Base-by-base conservation (phyloP, 2,797 vertebrate genomes). In the Sparidentex hasta region DNA sequence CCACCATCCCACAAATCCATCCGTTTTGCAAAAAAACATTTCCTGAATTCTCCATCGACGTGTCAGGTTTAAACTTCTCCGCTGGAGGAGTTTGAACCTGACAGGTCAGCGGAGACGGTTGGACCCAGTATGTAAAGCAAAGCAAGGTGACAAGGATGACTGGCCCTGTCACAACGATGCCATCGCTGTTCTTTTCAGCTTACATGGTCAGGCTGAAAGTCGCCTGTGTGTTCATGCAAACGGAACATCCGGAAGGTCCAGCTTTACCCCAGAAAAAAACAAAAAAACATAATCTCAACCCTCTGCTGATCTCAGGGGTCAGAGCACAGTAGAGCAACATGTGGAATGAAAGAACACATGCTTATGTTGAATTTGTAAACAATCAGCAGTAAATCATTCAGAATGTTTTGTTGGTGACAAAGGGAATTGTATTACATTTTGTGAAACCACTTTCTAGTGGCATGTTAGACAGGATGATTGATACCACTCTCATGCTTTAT, bases 141-240 rank as follows among this genome's bases (percentile, higher is more conserved):
- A 88, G 65, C 65, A 61, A 84, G 66, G 72, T 65, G 83, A 87
- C 80, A 54, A 43, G 67, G 72, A 79, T 85, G 76, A 87, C 74
- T 71, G 63, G 62, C 16, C 58, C 57, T 83, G 90, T 88, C 88
- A 82, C 74, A 66, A n/a, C 13, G 12, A 83, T 79, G 74, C 72
- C 73, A 38, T 77, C 75, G 65, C 61, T 57, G 68, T 57, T 69
- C 67, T 84, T 82, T 86, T 81, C 56, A 76, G 56, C 52, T 68
- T 48, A 75, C 74, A n/a, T 20, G 62, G 75, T 78, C 70, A 43
- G 80, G 87, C 76, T 74, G 25, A 82, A 83, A 79, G 63, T 83
- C 76, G 78, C 65, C 75, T 54, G 20, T 43, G 61, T 67, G 63
- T 69, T 82, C 27, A 71, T 71, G 71, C 74, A 67, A 67, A 50